Evolutionary conservation across 2,888 invertebrate species (phyloP).

Genomic region (Anarsia innoxiella): DNA sequence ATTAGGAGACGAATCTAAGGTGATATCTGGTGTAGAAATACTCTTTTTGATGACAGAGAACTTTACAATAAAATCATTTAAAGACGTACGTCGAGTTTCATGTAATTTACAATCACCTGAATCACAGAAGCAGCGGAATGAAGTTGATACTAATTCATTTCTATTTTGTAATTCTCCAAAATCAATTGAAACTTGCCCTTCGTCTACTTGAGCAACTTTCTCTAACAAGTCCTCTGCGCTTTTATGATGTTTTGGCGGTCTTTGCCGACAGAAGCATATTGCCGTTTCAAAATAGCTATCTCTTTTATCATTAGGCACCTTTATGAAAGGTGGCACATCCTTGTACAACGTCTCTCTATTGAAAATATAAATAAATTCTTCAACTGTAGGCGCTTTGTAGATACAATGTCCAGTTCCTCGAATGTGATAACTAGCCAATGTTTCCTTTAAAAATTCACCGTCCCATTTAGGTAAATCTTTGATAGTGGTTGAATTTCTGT

Average conservation of each 20-base stretch:
- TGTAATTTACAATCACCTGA: slow-evolving; percentile 52
- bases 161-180: slow-evolving; percentile 38
- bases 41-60: slow-evolving; percentile 65
- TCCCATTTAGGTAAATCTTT: slow-evolving; percentile 50
- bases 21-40: slow-evolving; percentile 65
- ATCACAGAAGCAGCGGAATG: slow-evolving; percentile 66
- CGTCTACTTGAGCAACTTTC: slow-evolving; percentile 31
- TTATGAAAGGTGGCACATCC: slow-evolving; percentile 47
- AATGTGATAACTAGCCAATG: slow-evolving; percentile 60
- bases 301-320: slow-evolving; percentile 43
- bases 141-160: slow-evolving; percentile 45
- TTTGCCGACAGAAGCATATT: slow-evolving; percentile 65
- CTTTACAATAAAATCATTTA: slow-evolving; percentile 47
- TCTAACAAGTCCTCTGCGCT: slow-evolving; percentile 65
- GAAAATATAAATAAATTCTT: slow-evolving; percentile 64
- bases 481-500: slow-evolving; percentile 48
- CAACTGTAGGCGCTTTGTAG: slow-evolving; percentile 56
- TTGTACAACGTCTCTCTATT: slow-evolving; percentile 59
- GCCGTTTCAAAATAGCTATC: slow-evolving; percentile 66
- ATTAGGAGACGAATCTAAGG: slow-evolving; percentile 47
- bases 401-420: slow-evolving; percentile 68
- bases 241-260: slow-evolving; percentile 52
- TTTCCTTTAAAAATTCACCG: slow-evolving; percentile 53
- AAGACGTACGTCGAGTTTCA: slow-evolving; percentile 42
- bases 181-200: slow-evolving; percentile 47